A percentile compares a stretch with the other conserved stretches of the same genome.
phyloP scores from a whole-genome alignment of 2,797 vertebrate genomes.

The Gallinago solitaria region DNA sequence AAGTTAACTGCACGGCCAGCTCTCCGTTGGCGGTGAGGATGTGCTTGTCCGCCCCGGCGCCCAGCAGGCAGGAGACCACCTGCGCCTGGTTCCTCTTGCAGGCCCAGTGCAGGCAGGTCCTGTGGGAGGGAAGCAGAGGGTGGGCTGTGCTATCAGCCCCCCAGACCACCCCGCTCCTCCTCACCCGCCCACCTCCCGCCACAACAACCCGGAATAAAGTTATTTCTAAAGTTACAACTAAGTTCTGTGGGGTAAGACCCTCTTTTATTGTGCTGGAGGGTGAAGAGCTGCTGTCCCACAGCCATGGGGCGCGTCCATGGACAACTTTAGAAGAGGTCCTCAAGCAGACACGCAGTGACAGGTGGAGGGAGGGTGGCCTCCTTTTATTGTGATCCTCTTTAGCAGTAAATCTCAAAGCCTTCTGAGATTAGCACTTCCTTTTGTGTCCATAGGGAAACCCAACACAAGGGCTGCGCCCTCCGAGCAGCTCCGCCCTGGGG shows the following conservation, averaged over 20 bases:
- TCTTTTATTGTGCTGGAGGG: background rate
- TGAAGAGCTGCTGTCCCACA: too few species aligned
- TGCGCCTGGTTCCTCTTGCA: constrained; percentile 93
- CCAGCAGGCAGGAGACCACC: constrained; percentile 90
- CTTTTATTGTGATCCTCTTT: background rate
- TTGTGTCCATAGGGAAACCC: background rate
- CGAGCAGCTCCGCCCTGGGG: fast-evolving
- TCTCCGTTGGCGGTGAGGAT: constrained; percentile 90
- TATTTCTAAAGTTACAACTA: background rate
- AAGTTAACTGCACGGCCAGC: constrained; percentile 87
- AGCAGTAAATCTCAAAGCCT: background rate
- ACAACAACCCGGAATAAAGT: background rate
- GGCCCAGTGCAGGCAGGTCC: constrained; percentile 97
- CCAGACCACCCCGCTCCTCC: fast-evolving
- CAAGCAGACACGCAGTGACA: background rate
- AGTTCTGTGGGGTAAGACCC: background rate
- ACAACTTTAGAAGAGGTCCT: background rate
- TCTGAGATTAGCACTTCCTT: background rate
- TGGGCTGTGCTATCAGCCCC: background rate
- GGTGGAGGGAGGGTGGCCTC: background rate
- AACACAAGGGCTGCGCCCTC: too few species aligned
- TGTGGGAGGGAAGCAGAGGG: constrained; percentile 42
- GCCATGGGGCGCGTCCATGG: fast-evolving
- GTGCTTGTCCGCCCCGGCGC: constrained; percentile 87
- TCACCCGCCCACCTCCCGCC: fast-evolving